Evolutionary conservation across 2,113 vertebrate species (phyloP), one percentile per base, ranked within the genome.

Genomic region (Columbina picui): DNA sequence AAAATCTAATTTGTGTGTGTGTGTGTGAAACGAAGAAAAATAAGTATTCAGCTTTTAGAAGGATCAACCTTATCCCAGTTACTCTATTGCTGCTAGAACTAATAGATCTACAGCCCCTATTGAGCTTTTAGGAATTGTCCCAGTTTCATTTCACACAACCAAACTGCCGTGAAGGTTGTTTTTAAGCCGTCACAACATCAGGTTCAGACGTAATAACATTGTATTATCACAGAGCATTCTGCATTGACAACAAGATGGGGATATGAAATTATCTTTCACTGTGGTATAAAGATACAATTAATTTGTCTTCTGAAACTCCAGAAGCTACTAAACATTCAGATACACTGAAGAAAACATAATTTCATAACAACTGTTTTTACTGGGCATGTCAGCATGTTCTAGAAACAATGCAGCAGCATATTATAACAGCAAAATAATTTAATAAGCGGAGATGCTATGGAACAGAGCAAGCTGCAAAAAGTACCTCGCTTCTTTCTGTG

Each of bases 81-180:
- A 22, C 32, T 71, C 77, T 26, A 75, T 21, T 68, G 30, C 69
- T 95, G 91, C 89, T 91, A 94, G 91, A 81, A 87, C 80, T 84
- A 92, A 92, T 36, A 92, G 74, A 78, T 75, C 50, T 0, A 1
- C 69, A 49, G 61, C 59, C 87, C 89, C 77, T 64, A 65, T 63
- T 89, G 87, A 91, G 89, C 52, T 87, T 93, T 92, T 52, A 94
- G 80, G 56, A 96, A 75, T 89, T 82, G 93, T 94, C 93, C 94
- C 57, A 45, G 53, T 94, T 97, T 89, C 1, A 1, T 82, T 91
- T 94, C 81, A 71, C 16, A 53, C 12, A 92, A 20, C 65, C 1
- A 0, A 94, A 61, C 43, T 89, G 64, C 89, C 89, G 74, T 56
- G 68, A 59, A 84, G 77, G 74, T 76, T 96, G 89, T 96, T 97